Percentiles rank a stretch among this genome's conserved stretches.
phyloP scores from a whole-genome alignment of 2,113 vertebrate genomes.

The Chamaea fasciata region DNA sequence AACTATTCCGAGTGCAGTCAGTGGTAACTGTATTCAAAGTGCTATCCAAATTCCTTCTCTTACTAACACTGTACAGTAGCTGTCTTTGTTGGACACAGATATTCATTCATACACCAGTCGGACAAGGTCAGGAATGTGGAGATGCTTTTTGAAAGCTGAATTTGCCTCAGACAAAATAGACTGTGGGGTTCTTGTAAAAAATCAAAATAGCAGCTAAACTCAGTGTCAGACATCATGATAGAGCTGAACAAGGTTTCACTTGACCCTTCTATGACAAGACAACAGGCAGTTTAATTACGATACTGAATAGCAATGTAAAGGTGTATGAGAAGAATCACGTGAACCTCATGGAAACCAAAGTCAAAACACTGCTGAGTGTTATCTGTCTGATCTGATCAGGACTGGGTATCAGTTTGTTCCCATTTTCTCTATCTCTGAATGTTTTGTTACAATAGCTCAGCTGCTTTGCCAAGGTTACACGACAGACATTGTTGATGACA shows the following conservation, averaged over 20 bases:
- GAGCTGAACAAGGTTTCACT: neutral
- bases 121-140: constrained; percentile 8
- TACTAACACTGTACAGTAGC: neutral
- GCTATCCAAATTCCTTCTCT: neutral
- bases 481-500: constrained; percentile 48
- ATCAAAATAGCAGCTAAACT: constrained; percentile 17
- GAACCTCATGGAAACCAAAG: neutral
- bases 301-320: neutral
- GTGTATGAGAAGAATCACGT: neutral
- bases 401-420: neutral
- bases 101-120: neutral
- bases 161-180: constrained; percentile 17
- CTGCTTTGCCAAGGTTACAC: constrained; percentile 40
- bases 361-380: neutral
- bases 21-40: neutral
- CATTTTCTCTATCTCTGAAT: constrained; percentile 19
- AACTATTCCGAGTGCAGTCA: constrained; percentile 11
- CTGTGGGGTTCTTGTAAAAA: neutral
- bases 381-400: neutral
- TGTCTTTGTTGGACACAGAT: neutral
- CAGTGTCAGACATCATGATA: neutral
- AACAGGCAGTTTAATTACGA: neutral
- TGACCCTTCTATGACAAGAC: neutral
- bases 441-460: constrained; percentile 38
- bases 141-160: neutral